phyloP scores from a whole-genome alignment of 1,140 invertebrate species.

The Brachionus paranguensis region DNA sequence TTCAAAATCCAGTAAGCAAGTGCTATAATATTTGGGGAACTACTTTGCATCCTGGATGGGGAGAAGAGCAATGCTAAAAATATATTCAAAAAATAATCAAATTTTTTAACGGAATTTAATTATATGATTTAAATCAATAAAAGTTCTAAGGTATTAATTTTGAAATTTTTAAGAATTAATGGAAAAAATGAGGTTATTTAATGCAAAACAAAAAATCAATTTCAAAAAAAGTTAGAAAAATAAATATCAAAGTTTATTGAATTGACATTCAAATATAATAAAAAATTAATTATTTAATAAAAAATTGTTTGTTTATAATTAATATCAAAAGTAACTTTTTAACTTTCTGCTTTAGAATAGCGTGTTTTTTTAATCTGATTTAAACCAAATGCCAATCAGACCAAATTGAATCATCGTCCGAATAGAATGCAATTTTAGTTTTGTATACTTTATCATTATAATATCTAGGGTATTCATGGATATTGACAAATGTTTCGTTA shows the following conservation, averaged over 20 bases:
- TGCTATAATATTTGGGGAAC: background rate
- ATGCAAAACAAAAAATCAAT: background rate
- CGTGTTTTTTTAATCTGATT: background rate
- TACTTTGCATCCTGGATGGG: constrained; percentile 1
- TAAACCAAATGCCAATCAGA: background rate
- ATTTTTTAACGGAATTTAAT: too few species aligned
- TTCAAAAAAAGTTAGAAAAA: background rate
- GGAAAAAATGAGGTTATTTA: background rate
- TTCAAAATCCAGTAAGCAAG: background rate
- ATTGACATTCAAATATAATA: too few species aligned
- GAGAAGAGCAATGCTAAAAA: background rate
- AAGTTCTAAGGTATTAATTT: background rate
- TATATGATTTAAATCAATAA: background rate
- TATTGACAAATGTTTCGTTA: background rate
- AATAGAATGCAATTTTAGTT: background rate
- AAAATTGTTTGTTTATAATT: too few species aligned
- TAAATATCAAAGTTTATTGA: too few species aligned
- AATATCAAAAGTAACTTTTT: too few species aligned
- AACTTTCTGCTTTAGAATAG: too few species aligned
- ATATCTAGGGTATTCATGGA: background rate
- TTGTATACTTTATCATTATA: background rate
- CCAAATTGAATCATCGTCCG: background rate
- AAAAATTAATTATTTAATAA: too few species aligned
- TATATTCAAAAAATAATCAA: too few species aligned
- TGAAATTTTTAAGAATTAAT: background rate